phyloP scores from a whole-genome alignment of 2,113 vertebrate species.

The Pelecanus crispus region DNA sequence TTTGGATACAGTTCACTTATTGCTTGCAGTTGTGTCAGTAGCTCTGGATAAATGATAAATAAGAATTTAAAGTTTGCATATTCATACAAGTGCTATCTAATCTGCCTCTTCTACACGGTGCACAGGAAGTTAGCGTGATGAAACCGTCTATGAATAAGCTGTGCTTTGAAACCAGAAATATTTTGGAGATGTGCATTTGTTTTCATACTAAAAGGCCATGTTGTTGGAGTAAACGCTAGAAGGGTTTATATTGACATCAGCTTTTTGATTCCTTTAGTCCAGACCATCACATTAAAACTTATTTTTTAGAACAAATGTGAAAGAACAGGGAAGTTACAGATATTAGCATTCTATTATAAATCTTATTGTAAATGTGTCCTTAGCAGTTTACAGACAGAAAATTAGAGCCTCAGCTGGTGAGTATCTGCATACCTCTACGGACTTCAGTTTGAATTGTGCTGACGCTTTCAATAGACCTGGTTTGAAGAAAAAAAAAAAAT shows the following conservation, averaged over 20 bases:
- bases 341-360: neutral
- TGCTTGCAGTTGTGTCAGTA: neutral
- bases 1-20: neutral
- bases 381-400: neutral
- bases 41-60: neutral
- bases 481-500: neutral
- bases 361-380: neutral
- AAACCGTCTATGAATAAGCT: neutral
- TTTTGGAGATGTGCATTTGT: neutral
- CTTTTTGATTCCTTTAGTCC: neutral
- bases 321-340: neutral
- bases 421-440: neutral
- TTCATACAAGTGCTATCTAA: neutral
- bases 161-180: neutral
- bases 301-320: neutral
- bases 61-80: neutral
- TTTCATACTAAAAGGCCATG: neutral
- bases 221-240: neutral
- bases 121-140: neutral
- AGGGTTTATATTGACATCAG: neutral
- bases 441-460: neutral
- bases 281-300: neutral
- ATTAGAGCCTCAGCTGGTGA: neutral
- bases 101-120: neutral
- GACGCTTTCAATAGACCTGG: neutral